Evolutionary conservation across 1,140 invertebrate species (phyloP), one percentile per base, ranked within the genome.

Genomic region (Bombus superbus): DNA sequence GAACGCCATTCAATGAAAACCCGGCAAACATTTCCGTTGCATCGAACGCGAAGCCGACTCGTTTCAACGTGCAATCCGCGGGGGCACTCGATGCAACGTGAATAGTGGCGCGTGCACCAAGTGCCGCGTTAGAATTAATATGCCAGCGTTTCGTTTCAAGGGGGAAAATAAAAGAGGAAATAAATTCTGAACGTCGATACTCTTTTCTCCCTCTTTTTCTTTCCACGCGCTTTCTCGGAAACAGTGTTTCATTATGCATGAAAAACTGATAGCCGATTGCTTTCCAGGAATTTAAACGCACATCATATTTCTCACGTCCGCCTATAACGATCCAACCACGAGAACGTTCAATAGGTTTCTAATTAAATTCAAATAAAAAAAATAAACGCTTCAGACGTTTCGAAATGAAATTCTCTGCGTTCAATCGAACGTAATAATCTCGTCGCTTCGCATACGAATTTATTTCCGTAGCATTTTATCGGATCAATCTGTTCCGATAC

Each of bases 1-100:
- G 88, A 89, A 86, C 87, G 53, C 84, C 88, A 89, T 89, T 89
- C 88, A 89, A 77, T 89, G 59, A 64, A 73, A 85, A 62, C 44
- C 75, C 78, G 84, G 28, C 71, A 68, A 79, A 86, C 47, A 75
- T 80, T 77, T 84, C 81, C 80, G 73, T 72, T 57, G 73, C 75
- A 53, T 76, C 80, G 76, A 83, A 79, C 64, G n/a, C 71, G 44
- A 28, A 13, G 80, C 47, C 57, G 64, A 57, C 72, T 79, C 74
- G 59, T 73, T 80, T 69, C 64, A 53, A 62, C 22, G 69, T 22
- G 83, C 79, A 44, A 80, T 86, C 74, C 75, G 59, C 68, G 74
- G 32, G n/a, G 66, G 73, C 79, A 75, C 74, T 78, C 66, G 79
- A 53, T 38, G 57, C 76, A 38, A 53, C 73, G 42, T 57, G 78